A percentile compares a stretch with the other conserved stretches of the same genome.
phyloP scores from a whole-genome alignment of 1,140 invertebrate genomes.

The Hypsibius dujardini region DNA sequence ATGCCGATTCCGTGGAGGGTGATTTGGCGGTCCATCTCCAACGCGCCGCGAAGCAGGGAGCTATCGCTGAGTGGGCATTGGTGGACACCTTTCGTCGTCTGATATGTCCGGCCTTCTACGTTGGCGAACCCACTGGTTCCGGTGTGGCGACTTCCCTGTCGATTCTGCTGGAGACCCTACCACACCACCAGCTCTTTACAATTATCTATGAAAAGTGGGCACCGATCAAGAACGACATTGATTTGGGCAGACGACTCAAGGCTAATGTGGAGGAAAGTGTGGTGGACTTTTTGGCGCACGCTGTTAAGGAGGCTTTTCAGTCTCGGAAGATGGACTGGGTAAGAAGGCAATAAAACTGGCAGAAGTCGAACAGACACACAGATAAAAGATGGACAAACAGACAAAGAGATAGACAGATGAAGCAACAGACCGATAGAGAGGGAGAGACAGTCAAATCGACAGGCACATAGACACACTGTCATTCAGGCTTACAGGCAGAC shows the following conservation, averaged over 20 bases:
- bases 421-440: too few relatives aligned
- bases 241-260: not conserved
- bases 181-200: not conserved
- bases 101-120: not conserved
- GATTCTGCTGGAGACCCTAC: not conserved
- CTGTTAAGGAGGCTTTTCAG: not conserved
- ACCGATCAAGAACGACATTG: not conserved
- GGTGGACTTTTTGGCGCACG: not conserved
- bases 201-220: constrained; percentile 9
- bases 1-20: not conserved
- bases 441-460: too few relatives aligned
- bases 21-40: not conserved
- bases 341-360: not conserved
- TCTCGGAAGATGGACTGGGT: not conserved
- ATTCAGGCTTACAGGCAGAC: too few relatives aligned
- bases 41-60: not conserved
- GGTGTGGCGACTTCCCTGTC: not conserved
- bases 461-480: too few relatives aligned
- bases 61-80: not conserved
- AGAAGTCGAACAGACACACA: too few relatives aligned
- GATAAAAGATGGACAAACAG: too few relatives aligned
- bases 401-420: too few relatives aligned
- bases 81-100: not conserved
- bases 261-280: not conserved
- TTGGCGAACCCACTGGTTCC: not conserved